phyloP scores from a whole-genome alignment of 2,888 invertebrate genomes.

The Zonitis immaculata region DNA sequence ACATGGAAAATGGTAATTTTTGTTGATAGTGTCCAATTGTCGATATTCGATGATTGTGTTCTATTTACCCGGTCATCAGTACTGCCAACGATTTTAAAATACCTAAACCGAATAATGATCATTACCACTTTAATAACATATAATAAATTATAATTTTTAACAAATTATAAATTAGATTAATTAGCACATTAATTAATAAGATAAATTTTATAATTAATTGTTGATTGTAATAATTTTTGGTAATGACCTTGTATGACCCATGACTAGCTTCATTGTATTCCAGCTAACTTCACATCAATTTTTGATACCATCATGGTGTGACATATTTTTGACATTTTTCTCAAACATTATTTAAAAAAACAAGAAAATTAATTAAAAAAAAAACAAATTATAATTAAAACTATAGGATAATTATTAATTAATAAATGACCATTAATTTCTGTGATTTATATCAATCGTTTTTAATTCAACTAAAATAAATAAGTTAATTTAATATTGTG shows the following conservation, averaged over 20 bases:
- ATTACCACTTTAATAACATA: too few species aligned
- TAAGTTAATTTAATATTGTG: slow-evolving; percentile 13
- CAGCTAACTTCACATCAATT: slow-evolving; percentile 30
- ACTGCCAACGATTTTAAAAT: too few species aligned
- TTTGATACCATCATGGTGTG: slow-evolving; percentile 30
- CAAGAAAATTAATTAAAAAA: too few species aligned
- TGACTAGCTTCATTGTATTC: slow-evolving; percentile 9
- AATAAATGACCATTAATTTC: not conserved
- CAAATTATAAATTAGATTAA: not conserved
- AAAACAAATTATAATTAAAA: not conserved
- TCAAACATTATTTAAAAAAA: too few species aligned
- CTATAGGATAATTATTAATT: not conserved
- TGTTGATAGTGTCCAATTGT: too few species aligned
- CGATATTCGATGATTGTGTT: too few species aligned
- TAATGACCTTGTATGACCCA: slow-evolving; percentile 29
- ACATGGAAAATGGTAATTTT: too few species aligned
- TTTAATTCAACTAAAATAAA: not conserved
- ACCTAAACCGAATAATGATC: too few species aligned
- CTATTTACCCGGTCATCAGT: too few species aligned
- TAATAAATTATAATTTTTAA: too few species aligned
- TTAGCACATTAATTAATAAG: too few species aligned
- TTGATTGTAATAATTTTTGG: slow-evolving; percentile 14
- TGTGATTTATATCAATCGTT: not conserved
- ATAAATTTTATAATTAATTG: not conserved
- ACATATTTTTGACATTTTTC: slow-evolving; percentile 34